These are phyloP conservation scores for Ivindomyrus marchei DNA, from an alignment of 2,113 vertebrate genomes.

Conservation along the genomic window DNA sequence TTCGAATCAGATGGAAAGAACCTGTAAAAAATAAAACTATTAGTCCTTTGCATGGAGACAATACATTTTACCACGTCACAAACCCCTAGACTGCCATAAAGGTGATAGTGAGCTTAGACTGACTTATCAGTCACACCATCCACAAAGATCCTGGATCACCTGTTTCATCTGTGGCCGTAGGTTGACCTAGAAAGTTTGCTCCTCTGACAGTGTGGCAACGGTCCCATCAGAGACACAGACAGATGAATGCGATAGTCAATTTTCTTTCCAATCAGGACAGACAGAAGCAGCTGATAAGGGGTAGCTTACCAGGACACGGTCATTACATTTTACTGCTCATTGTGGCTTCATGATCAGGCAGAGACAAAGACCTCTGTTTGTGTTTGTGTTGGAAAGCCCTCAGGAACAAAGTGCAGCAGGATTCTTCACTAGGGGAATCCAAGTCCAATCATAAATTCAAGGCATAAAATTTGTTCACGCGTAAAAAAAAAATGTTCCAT, in stretches of 20 bases:
- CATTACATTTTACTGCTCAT: slow-evolving; percentile 57
- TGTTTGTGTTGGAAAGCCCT: slow-evolving; percentile 18
- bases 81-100: neutral
- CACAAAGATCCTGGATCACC: neutral
- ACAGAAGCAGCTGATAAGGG: slow-evolving; percentile 67
- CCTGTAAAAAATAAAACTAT: slow-evolving; percentile 59
- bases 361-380: slow-evolving; percentile 16
- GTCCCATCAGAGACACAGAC: slow-evolving; percentile 64
- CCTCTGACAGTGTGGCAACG: slow-evolving; percentile 53
- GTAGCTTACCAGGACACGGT: slow-evolving; percentile 49
- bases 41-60: slow-evolving; percentile 55
- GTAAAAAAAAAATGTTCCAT: neutral
- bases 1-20: slow-evolving; percentile 95
- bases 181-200: slow-evolving; percentile 57
- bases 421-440: neutral
- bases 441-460: neutral
- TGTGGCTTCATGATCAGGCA: slow-evolving; percentile 43
- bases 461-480: neutral
- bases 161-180: slow-evolving; percentile 33
- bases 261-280: slow-evolving; percentile 69
- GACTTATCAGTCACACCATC: slow-evolving; percentile 6
- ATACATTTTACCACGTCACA: slow-evolving; percentile 57
- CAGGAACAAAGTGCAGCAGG: neutral
- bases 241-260: slow-evolving; percentile 71
- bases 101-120: slow-evolving; percentile 56